Base-by-base conservation (phyloP, 2,888 invertebrate genomes). In the Hipparchia sbordonii region DNA sequence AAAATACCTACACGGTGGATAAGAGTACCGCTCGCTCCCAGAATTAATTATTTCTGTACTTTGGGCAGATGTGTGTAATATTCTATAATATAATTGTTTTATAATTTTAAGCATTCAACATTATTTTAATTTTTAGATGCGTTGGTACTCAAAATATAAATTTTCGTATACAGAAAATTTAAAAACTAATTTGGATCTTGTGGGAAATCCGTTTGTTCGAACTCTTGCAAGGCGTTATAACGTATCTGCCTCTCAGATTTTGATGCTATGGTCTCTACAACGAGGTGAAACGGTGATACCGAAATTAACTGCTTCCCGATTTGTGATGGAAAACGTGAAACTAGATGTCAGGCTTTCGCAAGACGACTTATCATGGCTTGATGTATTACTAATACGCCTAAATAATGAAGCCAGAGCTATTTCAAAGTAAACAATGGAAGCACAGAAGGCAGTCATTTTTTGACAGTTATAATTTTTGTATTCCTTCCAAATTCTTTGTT, bases 251-350 rank as follows among this genome's bases (percentile, higher is more conserved):
- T 9, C 56, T 45, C 12, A 57, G 13, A 9, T 67, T 8, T 46
- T 67, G 45, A 13, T 45, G 45, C 56, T 67, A 1, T 67, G 67
- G 67, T 12, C 56, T 9, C 39, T 67, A 10, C 67, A 67, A 9
- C 45, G 67, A 8, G 57, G 57, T 45, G 67, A 39, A n/a, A 10
- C 13, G 6, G 46, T 67, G 2, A 13, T 57, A 33, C 67, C 67
- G 3, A 56, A 9, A 39, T n/a, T 13, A 6, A 56, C n/a, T 13
- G 3, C 8, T 45, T 45, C 54, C 12, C 6, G 0, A 2, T 67
- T 45, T 56, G 56, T 12, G 5, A 45, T 39, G 54, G 67, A 56
- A n/a, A 56, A 10, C 23, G n/a, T 67, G 13, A 12, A 23, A 6
- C 45, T 67, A 2, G 13, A 57, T 13, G 1, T 67, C 7, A 45